These are phyloP conservation scores for Phymorhynchus buccinoides DNA, from an alignment of 1,140 invertebrate species.

Conservation along the genomic window DNA sequence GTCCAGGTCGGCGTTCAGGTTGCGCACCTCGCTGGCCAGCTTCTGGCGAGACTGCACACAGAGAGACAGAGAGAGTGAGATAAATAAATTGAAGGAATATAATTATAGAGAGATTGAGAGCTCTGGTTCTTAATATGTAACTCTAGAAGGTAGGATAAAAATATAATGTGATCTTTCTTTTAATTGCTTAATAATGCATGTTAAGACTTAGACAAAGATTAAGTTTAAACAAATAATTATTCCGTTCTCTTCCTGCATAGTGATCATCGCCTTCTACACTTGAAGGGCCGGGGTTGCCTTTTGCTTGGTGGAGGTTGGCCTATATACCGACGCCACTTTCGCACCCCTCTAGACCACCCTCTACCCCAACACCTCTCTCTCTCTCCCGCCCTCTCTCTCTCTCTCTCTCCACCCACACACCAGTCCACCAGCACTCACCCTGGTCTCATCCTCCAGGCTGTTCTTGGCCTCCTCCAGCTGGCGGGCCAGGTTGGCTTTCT, in stretches of 20 bases:
- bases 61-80: background rate
- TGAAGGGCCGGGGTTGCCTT: too few relatives aligned
- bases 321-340: background rate
- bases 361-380: too few relatives aligned
- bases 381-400: too few relatives aligned
- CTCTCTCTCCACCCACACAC: background rate
- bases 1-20: constrained; percentile 97
- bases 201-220: too few relatives aligned
- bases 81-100: background rate
- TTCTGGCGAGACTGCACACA: constrained; percentile 63
- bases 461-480: constrained; percentile 97
- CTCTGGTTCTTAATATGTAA: too few relatives aligned
- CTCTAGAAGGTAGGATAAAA: too few relatives aligned
- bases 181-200: too few relatives aligned
- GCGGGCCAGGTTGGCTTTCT: constrained; percentile 94
- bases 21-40: constrained; percentile 77
- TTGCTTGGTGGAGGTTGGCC: background rate
- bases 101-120: background rate
- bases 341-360: too few relatives aligned
- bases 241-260: too few relatives aligned
- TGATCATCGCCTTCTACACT: too few relatives aligned
- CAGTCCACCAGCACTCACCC: constrained; percentile 74
- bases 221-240: too few relatives aligned
- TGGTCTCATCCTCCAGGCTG: constrained; percentile 94
- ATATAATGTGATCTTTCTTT: too few relatives aligned